phyloP scores from a whole-genome alignment of 2,797 vertebrate genomes.

The Liparis tanakae region DNA sequence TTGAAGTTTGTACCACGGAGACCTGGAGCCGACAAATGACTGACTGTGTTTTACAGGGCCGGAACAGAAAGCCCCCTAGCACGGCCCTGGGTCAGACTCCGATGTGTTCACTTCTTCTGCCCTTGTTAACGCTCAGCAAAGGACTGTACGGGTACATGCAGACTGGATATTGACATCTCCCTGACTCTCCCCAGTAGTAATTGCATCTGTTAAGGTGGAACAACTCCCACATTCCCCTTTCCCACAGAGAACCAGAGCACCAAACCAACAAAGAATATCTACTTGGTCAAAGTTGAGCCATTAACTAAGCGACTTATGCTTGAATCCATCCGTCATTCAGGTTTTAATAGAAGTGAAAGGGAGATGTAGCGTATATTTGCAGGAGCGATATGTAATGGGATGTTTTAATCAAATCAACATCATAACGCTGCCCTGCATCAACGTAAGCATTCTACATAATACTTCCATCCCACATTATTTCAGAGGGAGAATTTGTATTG shows the following conservation, averaged over 20 bases:
- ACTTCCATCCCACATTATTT: not conserved
- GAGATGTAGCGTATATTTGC: not conserved
- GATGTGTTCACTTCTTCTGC: conserved; percentile 41
- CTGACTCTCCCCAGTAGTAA: conserved; percentile 5
- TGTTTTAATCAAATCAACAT: not conserved
- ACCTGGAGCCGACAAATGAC: conserved; percentile 57
- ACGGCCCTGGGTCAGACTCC: conserved; percentile 31
- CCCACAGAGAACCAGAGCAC: not conserved
- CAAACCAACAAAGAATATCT: not conserved
- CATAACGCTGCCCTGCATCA: too few relatives aligned
- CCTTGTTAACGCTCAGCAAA: conserved; percentile 38
- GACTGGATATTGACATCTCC: conserved; percentile 3
- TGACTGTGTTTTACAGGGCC: conserved; percentile 48
- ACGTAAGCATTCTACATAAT: too few relatives aligned
- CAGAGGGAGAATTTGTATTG: not conserved
- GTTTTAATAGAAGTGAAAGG: not conserved
- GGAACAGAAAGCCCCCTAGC: conserved; percentile 22
- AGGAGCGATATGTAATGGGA: not conserved
- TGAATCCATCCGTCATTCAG: not conserved
- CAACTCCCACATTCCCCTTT: not conserved
- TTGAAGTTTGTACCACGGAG: conserved; percentile 59
- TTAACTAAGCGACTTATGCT: not conserved
- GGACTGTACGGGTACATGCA: not conserved
- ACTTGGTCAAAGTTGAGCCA: not conserved
- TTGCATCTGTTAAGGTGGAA: conserved; percentile 1